phyloP scores from a whole-genome alignment of 2,113 vertebrate species.

The Hassar affinis region DNA sequence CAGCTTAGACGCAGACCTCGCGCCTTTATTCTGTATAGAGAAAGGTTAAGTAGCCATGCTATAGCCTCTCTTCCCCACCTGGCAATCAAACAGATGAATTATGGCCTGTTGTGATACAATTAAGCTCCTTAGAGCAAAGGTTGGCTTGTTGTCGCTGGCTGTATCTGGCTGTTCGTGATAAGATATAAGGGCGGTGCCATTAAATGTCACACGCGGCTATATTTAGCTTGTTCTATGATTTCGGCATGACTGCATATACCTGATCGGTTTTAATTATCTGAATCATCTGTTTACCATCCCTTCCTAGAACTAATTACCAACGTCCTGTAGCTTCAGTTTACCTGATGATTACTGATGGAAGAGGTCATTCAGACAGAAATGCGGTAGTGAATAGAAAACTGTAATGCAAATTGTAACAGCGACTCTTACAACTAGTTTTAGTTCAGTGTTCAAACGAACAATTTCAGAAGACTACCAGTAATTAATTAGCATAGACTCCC shows the following conservation, averaged over 20 bases:
- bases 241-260: background rate
- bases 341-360: background rate
- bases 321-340: background rate
- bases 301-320: background rate
- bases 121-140: constrained; percentile 15
- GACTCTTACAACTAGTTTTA: background rate
- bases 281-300: background rate
- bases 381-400: background rate
- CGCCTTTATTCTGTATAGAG: constrained; percentile 2
- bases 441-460: background rate
- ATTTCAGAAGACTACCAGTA: background rate
- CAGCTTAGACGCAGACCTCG: background rate
- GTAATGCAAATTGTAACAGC: background rate
- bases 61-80: background rate
- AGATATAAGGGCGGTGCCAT: constrained; percentile 9
- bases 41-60: background rate
- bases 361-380: too few relatives aligned
- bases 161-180: constrained; percentile 56
- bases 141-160: constrained; percentile 11
- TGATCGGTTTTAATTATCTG: background rate
- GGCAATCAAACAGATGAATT: constrained; percentile 48
- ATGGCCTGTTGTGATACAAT: constrained; percentile 20
- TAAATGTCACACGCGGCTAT: constrained; percentile 41
- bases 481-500: background rate
- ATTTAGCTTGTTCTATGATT: constrained; percentile 25